Conservation (phyloP, 2,797 vertebrate genomes). For the Ispidina picta region DNA sequence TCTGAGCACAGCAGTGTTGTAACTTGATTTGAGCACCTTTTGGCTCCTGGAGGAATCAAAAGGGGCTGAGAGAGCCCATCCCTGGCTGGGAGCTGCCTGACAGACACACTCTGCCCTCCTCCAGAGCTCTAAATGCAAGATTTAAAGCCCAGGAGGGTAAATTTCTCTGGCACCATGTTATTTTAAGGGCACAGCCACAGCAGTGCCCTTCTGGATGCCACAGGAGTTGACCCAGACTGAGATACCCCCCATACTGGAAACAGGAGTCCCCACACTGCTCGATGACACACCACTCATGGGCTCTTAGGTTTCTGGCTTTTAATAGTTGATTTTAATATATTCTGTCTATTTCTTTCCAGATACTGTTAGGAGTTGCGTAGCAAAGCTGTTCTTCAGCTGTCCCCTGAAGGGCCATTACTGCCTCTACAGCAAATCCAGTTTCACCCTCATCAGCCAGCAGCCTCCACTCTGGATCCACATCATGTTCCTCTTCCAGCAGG, state of each 20-base stretch:
- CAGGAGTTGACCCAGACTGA: neutral
- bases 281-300: neutral
- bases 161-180: neutral
- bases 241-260: fast-evolving
- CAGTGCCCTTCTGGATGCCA: neutral
- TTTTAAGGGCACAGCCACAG: neutral
- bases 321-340: neutral
- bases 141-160: neutral
- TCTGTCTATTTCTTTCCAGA: constrained; percentile 75
- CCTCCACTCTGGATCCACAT: constrained; percentile 93
- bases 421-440: constrained; percentile 91
- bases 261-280: fast-evolving
- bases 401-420: constrained; percentile 93
- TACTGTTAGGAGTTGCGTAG: constrained; percentile 82
- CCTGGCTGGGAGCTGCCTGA: fast-evolving
- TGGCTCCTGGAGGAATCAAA: neutral
- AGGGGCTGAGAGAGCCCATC: fast-evolving
- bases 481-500: constrained; percentile 96
- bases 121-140: too few species aligned
- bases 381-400: constrained; percentile 93
- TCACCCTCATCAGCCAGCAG: constrained; percentile 86
- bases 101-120: neutral
- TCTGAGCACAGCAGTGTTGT: fast-evolving
- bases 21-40: neutral
- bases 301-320: neutral